These are phyloP conservation scores for Dreissena rostriformis DNA, from an alignment of 1,140 invertebrate species.

Conservation along the genomic window DNA sequence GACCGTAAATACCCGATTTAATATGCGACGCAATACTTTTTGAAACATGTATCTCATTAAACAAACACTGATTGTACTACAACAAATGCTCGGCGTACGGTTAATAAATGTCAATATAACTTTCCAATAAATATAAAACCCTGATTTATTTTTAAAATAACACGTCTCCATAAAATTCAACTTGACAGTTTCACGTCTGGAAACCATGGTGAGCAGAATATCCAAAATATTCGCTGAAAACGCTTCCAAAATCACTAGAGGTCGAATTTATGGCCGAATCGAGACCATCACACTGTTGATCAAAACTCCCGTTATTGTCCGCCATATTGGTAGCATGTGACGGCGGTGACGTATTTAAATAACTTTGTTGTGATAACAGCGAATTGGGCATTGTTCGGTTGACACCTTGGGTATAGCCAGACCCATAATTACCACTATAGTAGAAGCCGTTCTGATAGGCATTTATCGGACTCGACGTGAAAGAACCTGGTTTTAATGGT, in stretches of 20 bases:
- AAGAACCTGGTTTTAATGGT: constrained; percentile 48
- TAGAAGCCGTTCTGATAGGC: constrained; percentile 42
- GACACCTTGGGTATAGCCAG: constrained; percentile 37
- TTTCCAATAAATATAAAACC: background rate
- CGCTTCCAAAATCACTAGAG: constrained; percentile 36
- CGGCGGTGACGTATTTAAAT: constrained; percentile 25
- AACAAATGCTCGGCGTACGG: background rate
- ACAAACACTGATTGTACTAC: background rate
- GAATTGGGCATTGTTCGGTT: constrained; percentile 46
- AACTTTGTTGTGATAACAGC: constrained; percentile 48
- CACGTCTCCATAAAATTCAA: background rate
- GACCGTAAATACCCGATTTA: too few relatives aligned
- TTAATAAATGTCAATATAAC: background rate
- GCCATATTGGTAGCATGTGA: constrained; percentile 44
- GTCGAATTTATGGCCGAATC: constrained; percentile 23
- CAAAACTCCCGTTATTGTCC: constrained; percentile 47
- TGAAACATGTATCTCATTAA: background rate
- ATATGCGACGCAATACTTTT: background rate
- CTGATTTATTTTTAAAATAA: constrained; percentile 2
- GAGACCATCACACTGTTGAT: constrained; percentile 13
- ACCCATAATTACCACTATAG: constrained; percentile 50
- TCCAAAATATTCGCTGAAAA: constrained; percentile 53
- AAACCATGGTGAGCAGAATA: constrained; percentile 34
- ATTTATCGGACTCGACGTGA: constrained; percentile 40
- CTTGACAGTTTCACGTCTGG: constrained; percentile 37